Conservation (phyloP, 2,888 invertebrate species). For the Celastrina argiolus region DNA sequence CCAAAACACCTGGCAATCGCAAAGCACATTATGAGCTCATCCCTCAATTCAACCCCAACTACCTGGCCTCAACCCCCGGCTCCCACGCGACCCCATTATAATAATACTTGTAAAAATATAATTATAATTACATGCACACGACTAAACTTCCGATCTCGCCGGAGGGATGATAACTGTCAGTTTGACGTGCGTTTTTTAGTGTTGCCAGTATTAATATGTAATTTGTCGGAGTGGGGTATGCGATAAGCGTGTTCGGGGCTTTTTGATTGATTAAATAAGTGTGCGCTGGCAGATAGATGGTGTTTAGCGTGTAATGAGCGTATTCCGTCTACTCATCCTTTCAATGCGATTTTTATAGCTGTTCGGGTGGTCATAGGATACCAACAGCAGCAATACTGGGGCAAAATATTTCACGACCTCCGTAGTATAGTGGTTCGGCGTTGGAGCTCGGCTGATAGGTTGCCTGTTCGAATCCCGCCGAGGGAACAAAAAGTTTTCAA, state of each 20-base stretch:
- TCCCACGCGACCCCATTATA: conserved; percentile 61
- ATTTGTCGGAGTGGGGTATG: conserved; percentile 66
- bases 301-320: conserved; percentile 53
- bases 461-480: too few relatives aligned
- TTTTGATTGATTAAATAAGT: conserved; percentile 74
- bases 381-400: too few relatives aligned
- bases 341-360: conserved; percentile 26
- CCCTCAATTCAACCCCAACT: conserved; percentile 42
- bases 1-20: conserved; percentile 54
- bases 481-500: too few relatives aligned
- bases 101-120: conserved; percentile 69
- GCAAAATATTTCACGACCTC: too few relatives aligned
- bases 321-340: conserved; percentile 33
- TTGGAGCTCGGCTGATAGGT: too few relatives aligned
- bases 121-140: conserved; percentile 70
- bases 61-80: conserved; percentile 55
- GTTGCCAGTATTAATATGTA: conserved; percentile 69
- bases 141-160: conserved; percentile 59
- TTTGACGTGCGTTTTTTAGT: conserved; percentile 62
- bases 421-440: too few relatives aligned
- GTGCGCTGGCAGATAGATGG: conserved; percentile 64
- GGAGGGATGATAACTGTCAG: conserved; percentile 52
- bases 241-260: conserved; percentile 61
- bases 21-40: conserved; percentile 60
- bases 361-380: neutral